phyloP scores from a whole-genome alignment of 1,140 invertebrate species.

The Drosophila nigromelanica region DNA sequence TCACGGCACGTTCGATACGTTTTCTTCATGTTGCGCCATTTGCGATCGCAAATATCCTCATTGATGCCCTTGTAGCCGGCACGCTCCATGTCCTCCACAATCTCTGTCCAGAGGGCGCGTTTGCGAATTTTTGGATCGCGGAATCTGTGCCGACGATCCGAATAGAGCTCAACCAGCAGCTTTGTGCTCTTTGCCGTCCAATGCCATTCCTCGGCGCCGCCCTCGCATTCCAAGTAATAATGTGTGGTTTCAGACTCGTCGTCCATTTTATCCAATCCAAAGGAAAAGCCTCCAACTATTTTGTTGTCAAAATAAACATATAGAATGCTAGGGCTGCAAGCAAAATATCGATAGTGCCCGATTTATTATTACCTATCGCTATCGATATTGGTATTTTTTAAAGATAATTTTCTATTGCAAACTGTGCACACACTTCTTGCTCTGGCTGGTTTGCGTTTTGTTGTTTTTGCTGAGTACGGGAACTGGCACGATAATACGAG shows the following conservation, averaged over 20 bases:
- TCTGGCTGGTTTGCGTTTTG: constrained; percentile 29
- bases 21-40: constrained; percentile 58
- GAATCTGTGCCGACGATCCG: constrained; percentile 31
- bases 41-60: constrained; percentile 58
- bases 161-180: constrained; percentile 43
- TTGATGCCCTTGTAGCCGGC: constrained; percentile 46
- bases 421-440: constrained; percentile 29
- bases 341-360: neutral
- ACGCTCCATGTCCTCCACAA: constrained; percentile 47
- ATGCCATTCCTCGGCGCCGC: constrained; percentile 45
- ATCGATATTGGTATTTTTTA: constrained; percentile 20
- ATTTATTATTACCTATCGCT: neutral
- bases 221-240: constrained; percentile 40
- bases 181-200: constrained; percentile 51
- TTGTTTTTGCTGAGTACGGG: constrained; percentile 32
- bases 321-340: neutral
- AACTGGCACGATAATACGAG: constrained; percentile 9
- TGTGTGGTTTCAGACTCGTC: constrained; percentile 43
- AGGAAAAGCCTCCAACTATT: neutral
- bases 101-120: constrained; percentile 42
- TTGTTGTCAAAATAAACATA: neutral
- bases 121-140: constrained; percentile 42
- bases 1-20: constrained; percentile 49
- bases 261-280: constrained; percentile 26
- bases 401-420: neutral